phyloP scores from a whole-genome alignment of 2,113 vertebrate genomes.

The Notechis scutatus region DNA sequence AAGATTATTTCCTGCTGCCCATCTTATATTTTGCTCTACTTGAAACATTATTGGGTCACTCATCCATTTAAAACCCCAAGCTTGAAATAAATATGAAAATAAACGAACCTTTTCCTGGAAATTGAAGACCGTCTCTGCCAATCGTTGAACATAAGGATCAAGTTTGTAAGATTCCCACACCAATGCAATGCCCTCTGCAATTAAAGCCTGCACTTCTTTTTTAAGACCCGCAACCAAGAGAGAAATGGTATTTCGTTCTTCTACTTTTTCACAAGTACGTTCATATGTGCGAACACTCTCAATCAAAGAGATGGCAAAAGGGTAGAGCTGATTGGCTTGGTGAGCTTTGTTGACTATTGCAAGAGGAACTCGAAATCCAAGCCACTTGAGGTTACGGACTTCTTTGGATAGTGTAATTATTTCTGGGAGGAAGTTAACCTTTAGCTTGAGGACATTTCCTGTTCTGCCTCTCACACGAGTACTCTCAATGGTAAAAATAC shows the following conservation, averaged over 20 bases:
- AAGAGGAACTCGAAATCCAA: conserved; percentile 94
- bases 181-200: conserved; percentile 94
- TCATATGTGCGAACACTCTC: conserved; percentile 97
- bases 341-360: conserved; percentile 99
- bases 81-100: background rate
- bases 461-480: conserved; percentile 87
- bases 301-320: conserved; percentile 96
- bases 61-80: background rate
- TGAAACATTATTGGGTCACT: background rate
- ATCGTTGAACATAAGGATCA: conserved; percentile 93
- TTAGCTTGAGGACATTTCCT: conserved; percentile 92
- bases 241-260: conserved; percentile 88
- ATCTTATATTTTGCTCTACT: background rate
- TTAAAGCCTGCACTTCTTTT: conserved; percentile 92
- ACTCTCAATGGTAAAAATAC: conserved; percentile 97
- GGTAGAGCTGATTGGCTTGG: conserved; percentile 97
- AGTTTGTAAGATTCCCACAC: conserved; percentile 99
- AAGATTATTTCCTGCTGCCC: background rate
- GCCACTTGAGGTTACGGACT: conserved; percentile 97
- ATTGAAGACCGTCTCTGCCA: conserved; percentile 97
- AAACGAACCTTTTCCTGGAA: conserved; percentile 92
- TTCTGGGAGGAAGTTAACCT: conserved; percentile 97
- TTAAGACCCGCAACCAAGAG: conserved; percentile 93
- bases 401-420: conserved; percentile 98
- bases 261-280: conserved; percentile 95